Evolutionary conservation across 2,113 vertebrate species (phyloP), one percentile per base, ranked within the genome.

Genomic region (Ramphastos sulfuratus): DNA sequence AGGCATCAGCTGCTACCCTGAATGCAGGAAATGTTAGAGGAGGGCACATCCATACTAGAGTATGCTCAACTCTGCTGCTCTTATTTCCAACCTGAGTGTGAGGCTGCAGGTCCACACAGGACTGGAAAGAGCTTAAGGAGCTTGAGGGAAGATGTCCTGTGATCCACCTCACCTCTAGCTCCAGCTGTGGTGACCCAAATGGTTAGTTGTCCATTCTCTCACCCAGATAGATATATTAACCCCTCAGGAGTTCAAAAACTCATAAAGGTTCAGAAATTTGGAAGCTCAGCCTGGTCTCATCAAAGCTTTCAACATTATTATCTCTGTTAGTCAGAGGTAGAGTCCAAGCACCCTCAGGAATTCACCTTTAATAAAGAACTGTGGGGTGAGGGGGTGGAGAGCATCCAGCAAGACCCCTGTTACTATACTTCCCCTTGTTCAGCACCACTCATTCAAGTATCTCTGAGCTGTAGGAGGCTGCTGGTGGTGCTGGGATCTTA

Each of bases 361-460:
- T 72, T 92, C 77, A 82, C 88, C 76, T 96, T 88, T 92, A 94
- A 89, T 93, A 95, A 94, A 87, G 44, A 82, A 25, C 58, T 2
- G 0, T 59, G n/a, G 82, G 84, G 23, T 0, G 8, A 92, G 37
- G 19, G 12, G 27, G 24, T 81, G 37, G 58, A 78, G 9, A 94
- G 48, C 72, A 94, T 42, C 54, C 87, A 74, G 76, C 60, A 67
- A 80, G 28, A 27, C 24, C 56, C 77, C 31, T 73, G 42, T 87
- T 91, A 71, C 52, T 92, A 1, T 35, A 50, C 74, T 89, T 76
- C 28, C 44, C n/a, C 59, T 55, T 80, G 12, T 48, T 94, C 79
- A 37, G 27, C 35, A 8, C 28, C 54, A 78, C 48, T 84, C 61
- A 35, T 58, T 74, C 55, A 69, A 69, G 81, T 76, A 73, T 83